Evolutionary conservation across 2,888 invertebrate species (phyloP).

Genomic region (Thyatira batis): DNA sequence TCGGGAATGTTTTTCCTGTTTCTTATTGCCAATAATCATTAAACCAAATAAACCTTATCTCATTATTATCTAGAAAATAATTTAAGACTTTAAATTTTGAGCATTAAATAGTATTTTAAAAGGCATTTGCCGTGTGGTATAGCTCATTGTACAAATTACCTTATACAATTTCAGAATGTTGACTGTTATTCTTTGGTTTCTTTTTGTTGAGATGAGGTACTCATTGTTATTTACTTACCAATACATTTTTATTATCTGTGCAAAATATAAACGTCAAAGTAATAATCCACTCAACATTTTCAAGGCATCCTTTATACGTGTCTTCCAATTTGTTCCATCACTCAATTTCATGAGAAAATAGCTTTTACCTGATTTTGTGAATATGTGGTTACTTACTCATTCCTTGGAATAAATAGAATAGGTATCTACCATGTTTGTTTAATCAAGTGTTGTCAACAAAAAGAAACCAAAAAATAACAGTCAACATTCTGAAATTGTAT

Average conservation of each 20-base stretch:
- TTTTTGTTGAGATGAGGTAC: conserved; percentile 3
- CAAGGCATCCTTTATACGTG: background rate
- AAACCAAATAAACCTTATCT: too few relatives aligned
- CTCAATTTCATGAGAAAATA: background rate
- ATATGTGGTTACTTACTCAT: too few relatives aligned
- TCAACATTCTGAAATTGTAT: background rate
- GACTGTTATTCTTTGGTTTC: conserved; percentile 4
- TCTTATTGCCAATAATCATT: too few relatives aligned
- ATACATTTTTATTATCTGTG: background rate
- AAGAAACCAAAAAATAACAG: background rate
- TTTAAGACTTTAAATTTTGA: too few relatives aligned
- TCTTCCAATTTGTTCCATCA: background rate
- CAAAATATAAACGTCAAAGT: background rate
- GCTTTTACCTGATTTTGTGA: background rate
- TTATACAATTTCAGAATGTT: background rate
- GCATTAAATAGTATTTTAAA: too few relatives aligned
- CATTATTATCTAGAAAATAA: too few relatives aligned
- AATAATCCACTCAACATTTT: background rate
- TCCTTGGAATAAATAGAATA: background rate
- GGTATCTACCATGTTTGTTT: too few relatives aligned
- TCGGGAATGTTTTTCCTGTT: too few relatives aligned
- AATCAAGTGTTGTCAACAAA: background rate
- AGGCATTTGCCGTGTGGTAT: too few relatives aligned
- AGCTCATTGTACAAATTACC: background rate
- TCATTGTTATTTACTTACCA: background rate